phyloP scores from a whole-genome alignment of 2,113 vertebrate genomes.

The Setophaga petechia region DNA sequence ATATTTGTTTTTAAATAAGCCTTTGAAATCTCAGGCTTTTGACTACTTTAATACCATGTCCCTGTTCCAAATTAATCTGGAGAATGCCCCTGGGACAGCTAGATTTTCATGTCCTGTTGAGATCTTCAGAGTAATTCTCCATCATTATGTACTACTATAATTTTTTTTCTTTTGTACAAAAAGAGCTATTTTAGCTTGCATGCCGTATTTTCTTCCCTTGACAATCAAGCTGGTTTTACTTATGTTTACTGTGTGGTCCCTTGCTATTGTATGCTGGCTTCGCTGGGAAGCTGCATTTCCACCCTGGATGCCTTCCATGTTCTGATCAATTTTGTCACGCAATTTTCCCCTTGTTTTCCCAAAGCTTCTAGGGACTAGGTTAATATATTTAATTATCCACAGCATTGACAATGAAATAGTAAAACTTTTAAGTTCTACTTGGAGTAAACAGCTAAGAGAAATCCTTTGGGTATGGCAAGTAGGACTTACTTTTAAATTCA shows the following conservation, averaged over 20 bases:
- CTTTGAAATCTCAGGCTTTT: neutral
- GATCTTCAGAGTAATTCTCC: neutral
- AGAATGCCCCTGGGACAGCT: neutral
- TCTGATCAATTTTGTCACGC: slow-evolving; percentile 58
- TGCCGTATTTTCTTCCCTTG: neutral
- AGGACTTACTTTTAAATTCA: neutral
- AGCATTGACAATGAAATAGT: neutral
- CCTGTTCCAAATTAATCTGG: neutral
- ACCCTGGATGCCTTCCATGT: slow-evolving; percentile 60
- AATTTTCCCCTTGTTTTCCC: neutral
- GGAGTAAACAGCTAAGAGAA: neutral
- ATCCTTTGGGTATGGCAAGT: neutral
- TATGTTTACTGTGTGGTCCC: slow-evolving; percentile 63
- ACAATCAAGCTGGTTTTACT: slow-evolving; percentile 69
- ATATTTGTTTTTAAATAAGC: neutral
- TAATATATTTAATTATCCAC: slow-evolving; percentile 17
- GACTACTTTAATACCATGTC: neutral
- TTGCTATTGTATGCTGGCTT: slow-evolving; percentile 40
- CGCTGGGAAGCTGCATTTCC: slow-evolving; percentile 63
- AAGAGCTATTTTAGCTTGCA: slow-evolving; percentile 22
- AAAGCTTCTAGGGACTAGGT: slow-evolving; percentile 20
- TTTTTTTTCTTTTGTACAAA: slow-evolving; percentile 11
- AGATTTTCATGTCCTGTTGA: slow-evolving; percentile 9
- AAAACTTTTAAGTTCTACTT: neutral
- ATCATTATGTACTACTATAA: neutral